Percentiles rank a stretch among this genome's conserved stretches.
Evolutionary conservation across 2,113 vertebrate genomes (phyloP).

Genomic region (Tachysurus fulvidraco): DNA sequence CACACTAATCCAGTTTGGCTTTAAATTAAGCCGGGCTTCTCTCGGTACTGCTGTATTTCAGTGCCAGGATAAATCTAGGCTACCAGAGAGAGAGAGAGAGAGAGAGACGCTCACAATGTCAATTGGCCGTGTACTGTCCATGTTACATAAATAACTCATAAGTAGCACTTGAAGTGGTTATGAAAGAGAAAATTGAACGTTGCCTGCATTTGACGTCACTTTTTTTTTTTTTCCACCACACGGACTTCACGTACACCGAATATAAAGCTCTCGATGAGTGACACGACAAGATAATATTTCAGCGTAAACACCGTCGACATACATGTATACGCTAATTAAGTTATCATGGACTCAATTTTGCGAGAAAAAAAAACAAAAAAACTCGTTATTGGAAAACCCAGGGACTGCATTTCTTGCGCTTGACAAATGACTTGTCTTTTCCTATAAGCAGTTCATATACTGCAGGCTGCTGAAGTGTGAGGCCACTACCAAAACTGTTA

Average conservation of each 20-base stretch:
- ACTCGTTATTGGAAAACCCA: background rate
- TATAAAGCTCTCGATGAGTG: background rate
- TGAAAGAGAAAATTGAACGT: conserved; percentile 11
- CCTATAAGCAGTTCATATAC: background rate
- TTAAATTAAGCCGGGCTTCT: conserved; percentile 17
- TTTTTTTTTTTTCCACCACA: background rate
- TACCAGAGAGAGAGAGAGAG: conserved; percentile 10
- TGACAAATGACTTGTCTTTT: conserved; percentile 27
- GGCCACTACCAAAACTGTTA: conserved; percentile 1
- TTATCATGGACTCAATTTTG: background rate
- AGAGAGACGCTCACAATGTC: conserved; percentile 13
- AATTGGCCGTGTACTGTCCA: background rate
- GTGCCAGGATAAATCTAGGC: conserved; percentile 33
- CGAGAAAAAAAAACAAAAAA: background rate
- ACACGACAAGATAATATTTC: background rate
- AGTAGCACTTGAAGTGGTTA: conserved; percentile 20
- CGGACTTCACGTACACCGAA: background rate
- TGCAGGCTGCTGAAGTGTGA: background rate
- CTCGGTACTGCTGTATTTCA: background rate
- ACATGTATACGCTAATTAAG: background rate
- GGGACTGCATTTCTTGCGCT: background rate
- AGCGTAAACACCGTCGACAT: background rate
- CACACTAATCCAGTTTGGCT: conserved; percentile 35
- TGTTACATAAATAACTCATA: conserved; percentile 33
- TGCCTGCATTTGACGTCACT: background rate